Percentiles rank a stretch among this genome's conserved stretches.
These are phyloP conservation scores for Grammomys dolichurus DNA, from an alignment of 2,113 vertebrate species.

Conservation along the genomic window DNA sequence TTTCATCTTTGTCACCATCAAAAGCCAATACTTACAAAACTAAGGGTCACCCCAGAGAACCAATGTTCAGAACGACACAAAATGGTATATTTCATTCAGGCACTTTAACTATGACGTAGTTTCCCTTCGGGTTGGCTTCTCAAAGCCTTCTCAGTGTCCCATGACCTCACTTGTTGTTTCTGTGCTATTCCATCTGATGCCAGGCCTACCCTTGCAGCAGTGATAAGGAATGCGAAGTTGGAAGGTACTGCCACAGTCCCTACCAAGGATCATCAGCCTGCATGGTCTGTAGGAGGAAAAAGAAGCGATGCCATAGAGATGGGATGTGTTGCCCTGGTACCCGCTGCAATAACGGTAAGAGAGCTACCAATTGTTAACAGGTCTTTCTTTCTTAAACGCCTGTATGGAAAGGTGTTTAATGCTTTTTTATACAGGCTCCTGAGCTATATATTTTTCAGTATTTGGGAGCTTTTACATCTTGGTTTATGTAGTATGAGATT, in stretches of 20 bases:
- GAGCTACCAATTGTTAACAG: background rate
- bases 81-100: background rate
- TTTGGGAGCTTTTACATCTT: background rate
- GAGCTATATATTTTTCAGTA: background rate
- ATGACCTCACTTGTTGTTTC: background rate
- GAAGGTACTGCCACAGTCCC: conserved; percentile 96
- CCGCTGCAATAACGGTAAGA: conserved; percentile 95
- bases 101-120: background rate
- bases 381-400: background rate
- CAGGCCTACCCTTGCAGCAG: conserved; percentile 95
- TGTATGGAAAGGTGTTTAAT: background rate
- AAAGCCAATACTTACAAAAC: background rate
- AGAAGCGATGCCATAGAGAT: conserved; percentile 96
- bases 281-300: conserved; percentile 94
- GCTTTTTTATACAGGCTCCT: background rate
- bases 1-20: background rate
- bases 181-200: background rate
- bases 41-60: background rate
- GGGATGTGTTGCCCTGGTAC: conserved; percentile 97
- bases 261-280: conserved; percentile 93
- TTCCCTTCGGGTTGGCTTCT: background rate
- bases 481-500: background rate
- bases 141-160: background rate
- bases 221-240: conserved; percentile 95
- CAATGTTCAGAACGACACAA: background rate